Evolutionary conservation across 2,888 invertebrate genomes (phyloP).

Genomic region (Empis stercorea): DNA sequence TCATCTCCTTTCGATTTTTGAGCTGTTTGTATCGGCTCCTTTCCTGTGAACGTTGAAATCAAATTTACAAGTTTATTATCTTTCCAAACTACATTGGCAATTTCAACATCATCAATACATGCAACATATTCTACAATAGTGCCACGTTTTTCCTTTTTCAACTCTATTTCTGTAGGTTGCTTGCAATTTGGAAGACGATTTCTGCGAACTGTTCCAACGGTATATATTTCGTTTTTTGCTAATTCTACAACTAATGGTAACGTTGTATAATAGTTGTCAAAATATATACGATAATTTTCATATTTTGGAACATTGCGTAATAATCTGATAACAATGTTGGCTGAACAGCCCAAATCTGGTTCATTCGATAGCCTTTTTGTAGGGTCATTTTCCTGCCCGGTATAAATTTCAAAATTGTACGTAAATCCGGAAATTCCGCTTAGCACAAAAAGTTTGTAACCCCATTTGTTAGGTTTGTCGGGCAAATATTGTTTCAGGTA

Average conservation of each 20-base stretch:
- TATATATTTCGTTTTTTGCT: conserved; percentile 5
- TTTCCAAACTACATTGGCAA: conserved; percentile 9
- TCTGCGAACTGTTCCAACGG: not conserved
- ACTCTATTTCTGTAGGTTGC: conserved; percentile 2
- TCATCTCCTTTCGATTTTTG: conserved; percentile 4
- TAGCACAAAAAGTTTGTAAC: conserved; percentile 16
- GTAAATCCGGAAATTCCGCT: conserved; percentile 16
- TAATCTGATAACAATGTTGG: conserved; percentile 10
- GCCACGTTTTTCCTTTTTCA: conserved; percentile 10
- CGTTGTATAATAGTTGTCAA: conserved; percentile 12
- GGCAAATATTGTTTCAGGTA: conserved; percentile 17
- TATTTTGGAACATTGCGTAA: conserved; percentile 5
- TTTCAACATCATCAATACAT: conserved; percentile 7
- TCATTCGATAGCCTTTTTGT: conserved; percentile 11
- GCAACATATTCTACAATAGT: conserved; percentile 11
- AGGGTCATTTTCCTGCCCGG: conserved; percentile 9
- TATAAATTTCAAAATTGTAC: conserved; percentile 13
- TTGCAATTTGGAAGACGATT: conserved; percentile 2
- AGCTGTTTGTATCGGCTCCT: conserved; percentile 5
- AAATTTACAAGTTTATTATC: conserved; percentile 11
- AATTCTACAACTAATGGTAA: conserved; percentile 6
- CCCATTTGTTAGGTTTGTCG: conserved; percentile 18
- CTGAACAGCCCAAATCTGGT: conserved; percentile 7
- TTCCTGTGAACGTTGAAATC: conserved; percentile 9
- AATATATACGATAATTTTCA: conserved; percentile 9